Evolutionary conservation across 2,113 vertebrate species (phyloP), one percentile per base, ranked within the genome.

Genomic region (Petroica traversi): DNA sequence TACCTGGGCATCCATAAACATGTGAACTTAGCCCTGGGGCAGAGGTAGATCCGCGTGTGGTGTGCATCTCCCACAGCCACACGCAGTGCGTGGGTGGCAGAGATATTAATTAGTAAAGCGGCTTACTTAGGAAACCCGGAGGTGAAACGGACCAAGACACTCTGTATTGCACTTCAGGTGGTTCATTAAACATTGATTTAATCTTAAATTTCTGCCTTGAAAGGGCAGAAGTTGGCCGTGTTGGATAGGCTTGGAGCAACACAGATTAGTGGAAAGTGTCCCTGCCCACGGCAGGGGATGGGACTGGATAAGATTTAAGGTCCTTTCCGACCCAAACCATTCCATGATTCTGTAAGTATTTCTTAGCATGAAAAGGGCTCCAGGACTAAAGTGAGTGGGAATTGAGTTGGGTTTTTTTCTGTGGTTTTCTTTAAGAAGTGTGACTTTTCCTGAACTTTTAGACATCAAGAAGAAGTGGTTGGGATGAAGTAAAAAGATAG

Each of bases 31-130:
- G 29, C 51, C 75, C 52, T 11, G 48, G 41, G 85, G 92, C 89
- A 34, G 16, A 29, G 76, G 41, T 58, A 76, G 66, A 11, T 58
- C 29, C 67, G 0, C 0, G 34, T 78, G 1, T 0, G 46, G 5
- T 67, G 63, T n/a, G 3, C 31, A 40, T 93, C 75, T 55, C 54
- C 36, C 61, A 6, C 66, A 57, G 68, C 61, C 41, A 5, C 49
- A 5, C 2, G 0, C 20, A 3, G 40, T 4, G 73, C 40, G 45
- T 80, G 92, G 91, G 51, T 66, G 66, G 67, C 84, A 34, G 1
- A 45, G 36, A 29, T 31, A 18, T 28, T 87, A 75, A 92, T 94
- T 85, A 95, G 85, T 12, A 25, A 87, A 91, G 74, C 6, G 0
- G 77, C 80, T 95, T 76, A 33, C 41, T 89, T 36, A 54, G 61